Conservation (phyloP, 2,888 invertebrate species). For the Philereme transversata region DNA sequence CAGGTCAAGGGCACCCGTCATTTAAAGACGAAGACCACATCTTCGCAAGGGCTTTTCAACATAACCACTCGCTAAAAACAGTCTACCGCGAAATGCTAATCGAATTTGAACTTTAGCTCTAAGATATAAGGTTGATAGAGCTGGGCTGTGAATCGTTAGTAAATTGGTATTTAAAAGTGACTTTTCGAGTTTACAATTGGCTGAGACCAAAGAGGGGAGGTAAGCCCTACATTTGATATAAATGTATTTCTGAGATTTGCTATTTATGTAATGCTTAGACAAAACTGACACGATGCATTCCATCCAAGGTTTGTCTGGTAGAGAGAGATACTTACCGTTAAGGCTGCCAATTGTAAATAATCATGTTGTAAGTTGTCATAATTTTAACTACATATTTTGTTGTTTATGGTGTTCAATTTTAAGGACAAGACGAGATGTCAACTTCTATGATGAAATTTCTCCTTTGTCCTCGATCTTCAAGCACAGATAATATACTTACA, state of each 20-base stretch:
- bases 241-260: not conserved
- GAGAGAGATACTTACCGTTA: too few relatives aligned
- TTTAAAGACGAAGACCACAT: conserved; percentile 25
- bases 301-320: too few relatives aligned
- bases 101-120: conserved; percentile 11
- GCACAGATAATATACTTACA: too few relatives aligned
- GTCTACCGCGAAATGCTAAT: conserved; percentile 4
- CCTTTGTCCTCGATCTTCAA: too few relatives aligned
- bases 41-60: conserved; percentile 32
- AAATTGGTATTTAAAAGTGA: conserved; percentile 8
- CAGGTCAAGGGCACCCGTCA: conserved; percentile 35
- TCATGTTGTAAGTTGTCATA: too few relatives aligned
- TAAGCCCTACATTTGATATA: not conserved
- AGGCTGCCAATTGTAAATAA: too few relatives aligned
- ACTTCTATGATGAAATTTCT: too few relatives aligned
- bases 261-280: too few relatives aligned
- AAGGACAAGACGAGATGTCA: too few relatives aligned
- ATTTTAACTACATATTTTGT: too few relatives aligned
- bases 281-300: too few relatives aligned
- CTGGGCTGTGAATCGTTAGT: not conserved
- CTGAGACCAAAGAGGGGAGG: conserved; percentile 8
- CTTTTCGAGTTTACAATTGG: conserved; percentile 6
- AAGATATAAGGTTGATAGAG: conserved; percentile 7
- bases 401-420: too few relatives aligned
- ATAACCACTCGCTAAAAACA: conserved; percentile 18